Evolutionary conservation across 2,888 invertebrate genomes (phyloP).

Genomic region (Podotricha telesiphe): DNA sequence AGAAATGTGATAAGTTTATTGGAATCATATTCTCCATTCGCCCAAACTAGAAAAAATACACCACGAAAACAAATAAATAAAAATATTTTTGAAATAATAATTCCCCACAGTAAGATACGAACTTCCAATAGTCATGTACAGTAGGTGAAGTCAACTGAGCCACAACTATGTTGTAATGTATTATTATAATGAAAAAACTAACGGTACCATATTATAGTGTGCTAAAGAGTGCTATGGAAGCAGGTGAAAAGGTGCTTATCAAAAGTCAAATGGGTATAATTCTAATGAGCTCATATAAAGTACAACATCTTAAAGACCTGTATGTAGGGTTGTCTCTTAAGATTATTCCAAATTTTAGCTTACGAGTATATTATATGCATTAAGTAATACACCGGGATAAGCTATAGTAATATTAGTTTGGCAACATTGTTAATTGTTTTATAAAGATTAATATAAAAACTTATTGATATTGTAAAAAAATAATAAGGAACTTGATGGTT

Average conservation of each 20-base stretch:
- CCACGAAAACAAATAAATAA: no score
- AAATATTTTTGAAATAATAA: no score
- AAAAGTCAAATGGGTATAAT: slow-evolving; percentile 37
- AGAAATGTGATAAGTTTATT: no score
- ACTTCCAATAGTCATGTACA: not conserved
- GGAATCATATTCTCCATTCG: no score
- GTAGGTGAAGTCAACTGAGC: not conserved
- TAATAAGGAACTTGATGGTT: no score
- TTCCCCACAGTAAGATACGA: not conserved
- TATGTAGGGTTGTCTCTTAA: slow-evolving; percentile 12
- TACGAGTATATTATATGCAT: no score
- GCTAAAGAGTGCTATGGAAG: not conserved
- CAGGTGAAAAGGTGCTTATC: slow-evolving; percentile 30
- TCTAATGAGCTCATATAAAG: slow-evolving; percentile 45
- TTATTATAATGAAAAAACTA: not conserved
- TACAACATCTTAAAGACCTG: slow-evolving; percentile 43
- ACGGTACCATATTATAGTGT: slow-evolving; percentile 5
- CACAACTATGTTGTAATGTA: not conserved
- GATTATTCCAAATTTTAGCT: not conserved
- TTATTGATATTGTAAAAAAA: no score
- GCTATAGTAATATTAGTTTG: no score
- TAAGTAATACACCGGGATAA: no score
- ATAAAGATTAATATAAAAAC: no score
- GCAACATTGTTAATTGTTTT: no score
- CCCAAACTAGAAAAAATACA: no score